phyloP scores from a whole-genome alignment of 2,797 vertebrate species.

The Hylomyscus alleni region DNA sequence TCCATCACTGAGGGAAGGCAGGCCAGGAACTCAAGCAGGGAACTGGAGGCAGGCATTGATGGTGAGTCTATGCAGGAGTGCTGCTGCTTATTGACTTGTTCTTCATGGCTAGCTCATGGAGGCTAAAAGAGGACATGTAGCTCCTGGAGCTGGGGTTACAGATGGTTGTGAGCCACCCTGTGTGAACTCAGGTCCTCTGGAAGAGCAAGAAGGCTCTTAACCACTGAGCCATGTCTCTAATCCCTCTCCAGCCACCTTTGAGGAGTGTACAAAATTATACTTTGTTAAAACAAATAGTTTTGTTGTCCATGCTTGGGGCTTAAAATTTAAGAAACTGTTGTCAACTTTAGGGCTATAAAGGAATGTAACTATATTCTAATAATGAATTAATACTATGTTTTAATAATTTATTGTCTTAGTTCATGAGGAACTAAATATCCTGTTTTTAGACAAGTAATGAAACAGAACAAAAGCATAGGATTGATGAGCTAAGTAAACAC shows the following conservation, averaged over 20 bases:
- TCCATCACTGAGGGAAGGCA: neutral
- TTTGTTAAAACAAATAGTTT: neutral
- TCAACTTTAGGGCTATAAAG: neutral
- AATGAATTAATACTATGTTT: neutral
- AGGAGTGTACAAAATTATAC: neutral
- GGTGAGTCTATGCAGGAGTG: neutral
- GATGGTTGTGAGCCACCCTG: neutral
- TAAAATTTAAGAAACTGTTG: neutral
- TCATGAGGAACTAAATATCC: constrained; percentile 21
- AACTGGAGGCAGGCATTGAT: neutral
- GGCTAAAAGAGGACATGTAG: neutral
- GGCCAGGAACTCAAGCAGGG: neutral
- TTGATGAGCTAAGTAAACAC: constrained; percentile 38
- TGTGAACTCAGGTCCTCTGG: neutral
- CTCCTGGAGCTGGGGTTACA: neutral
- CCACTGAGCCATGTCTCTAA: neutral
- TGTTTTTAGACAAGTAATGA: constrained; percentile 55
- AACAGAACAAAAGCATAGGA: neutral
- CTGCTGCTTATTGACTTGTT: neutral
- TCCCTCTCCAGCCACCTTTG: neutral
- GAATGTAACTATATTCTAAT: constrained; percentile 3
- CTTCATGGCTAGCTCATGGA: neutral
- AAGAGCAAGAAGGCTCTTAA: neutral
- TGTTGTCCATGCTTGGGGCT: neutral
- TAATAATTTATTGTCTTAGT: neutral